A percentile compares a stretch with the other conserved stretches of the same genome.
Evolutionary conservation across 2,113 vertebrate species (phyloP).

Genomic region (Naja naja): DNA sequence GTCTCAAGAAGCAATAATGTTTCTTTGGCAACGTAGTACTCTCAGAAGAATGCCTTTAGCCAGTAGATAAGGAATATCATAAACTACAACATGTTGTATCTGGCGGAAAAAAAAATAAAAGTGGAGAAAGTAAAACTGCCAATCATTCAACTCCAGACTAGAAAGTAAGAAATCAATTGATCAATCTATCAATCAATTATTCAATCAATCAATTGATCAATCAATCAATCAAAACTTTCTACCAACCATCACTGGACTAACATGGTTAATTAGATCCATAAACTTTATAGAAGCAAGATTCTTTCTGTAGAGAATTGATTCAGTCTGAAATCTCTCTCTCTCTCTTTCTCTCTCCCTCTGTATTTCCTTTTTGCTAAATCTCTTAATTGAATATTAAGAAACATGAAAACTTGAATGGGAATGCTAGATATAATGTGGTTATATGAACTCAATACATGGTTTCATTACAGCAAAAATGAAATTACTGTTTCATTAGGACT

Average conservation of each 20-base stretch:
- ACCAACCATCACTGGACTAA: background rate
- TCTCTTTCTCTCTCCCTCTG: background rate
- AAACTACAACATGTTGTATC: constrained; percentile 28
- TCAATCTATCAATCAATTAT: no score
- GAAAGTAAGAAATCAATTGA: background rate
- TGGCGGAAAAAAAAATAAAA: background rate
- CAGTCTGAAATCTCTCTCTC: background rate
- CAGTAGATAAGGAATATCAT: background rate
- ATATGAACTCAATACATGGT: constrained; percentile 20
- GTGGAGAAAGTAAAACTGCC: background rate
- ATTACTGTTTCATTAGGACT: constrained; percentile 41
- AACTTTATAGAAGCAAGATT: background rate
- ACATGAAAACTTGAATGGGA: constrained; percentile 15
- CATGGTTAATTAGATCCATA: background rate
- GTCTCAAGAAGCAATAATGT: constrained; percentile 35
- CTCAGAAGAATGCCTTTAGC: constrained; percentile 22
- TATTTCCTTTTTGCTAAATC: background rate
- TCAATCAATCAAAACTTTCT: background rate
- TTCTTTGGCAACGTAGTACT: constrained; percentile 13
- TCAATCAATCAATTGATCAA: no score
- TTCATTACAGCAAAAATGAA: constrained; percentile 44
- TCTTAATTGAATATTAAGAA: constrained; percentile 27
- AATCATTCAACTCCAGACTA: background rate
- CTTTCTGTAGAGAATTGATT: background rate
- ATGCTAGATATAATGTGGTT: background rate